Conservation (phyloP, 2,888 invertebrate genomes). For the Epiblema foenella region DNA sequence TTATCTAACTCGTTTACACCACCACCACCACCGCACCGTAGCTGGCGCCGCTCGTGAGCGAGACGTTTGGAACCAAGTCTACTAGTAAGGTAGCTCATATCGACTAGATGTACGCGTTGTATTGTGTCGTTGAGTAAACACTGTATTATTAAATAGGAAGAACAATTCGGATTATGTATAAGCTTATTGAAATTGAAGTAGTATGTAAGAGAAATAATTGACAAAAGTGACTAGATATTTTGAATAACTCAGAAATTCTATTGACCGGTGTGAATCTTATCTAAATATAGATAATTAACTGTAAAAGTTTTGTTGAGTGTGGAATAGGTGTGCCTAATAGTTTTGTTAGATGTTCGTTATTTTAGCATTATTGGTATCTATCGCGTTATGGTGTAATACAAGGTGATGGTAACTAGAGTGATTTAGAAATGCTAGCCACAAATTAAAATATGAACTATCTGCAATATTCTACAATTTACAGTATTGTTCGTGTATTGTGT, state of each 20-base stretch:
- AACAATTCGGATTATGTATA: constrained; percentile 31
- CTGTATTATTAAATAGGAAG: constrained; percentile 42
- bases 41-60: constrained; percentile 48
- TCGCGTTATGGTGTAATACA: constrained; percentile 35
- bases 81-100: constrained; percentile 46
- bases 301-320: constrained; percentile 33
- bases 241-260: constrained; percentile 36
- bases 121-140: constrained; percentile 39
- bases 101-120: constrained; percentile 40
- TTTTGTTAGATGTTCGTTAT: constrained; percentile 36
- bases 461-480: constrained; percentile 25
- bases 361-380: constrained; percentile 33
- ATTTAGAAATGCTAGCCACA: constrained; percentile 39
- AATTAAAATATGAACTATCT: constrained; percentile 13
- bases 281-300: constrained; percentile 33
- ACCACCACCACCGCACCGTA: constrained; percentile 30
- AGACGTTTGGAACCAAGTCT: constrained; percentile 48
- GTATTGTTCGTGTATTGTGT: constrained; percentile 40
- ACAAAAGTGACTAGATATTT: constrained; percentile 40
- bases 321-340: constrained; percentile 32
- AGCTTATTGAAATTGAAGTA: constrained; percentile 40
- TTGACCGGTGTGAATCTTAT: constrained; percentile 40
- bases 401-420: constrained; percentile 35
- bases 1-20: constrained; percentile 48
- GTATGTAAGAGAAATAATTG: constrained; percentile 40